Evolutionary conservation across 1,140 invertebrate genomes (phyloP), one percentile per base, ranked within the genome.

Genomic region (Halictus rubicundus): DNA sequence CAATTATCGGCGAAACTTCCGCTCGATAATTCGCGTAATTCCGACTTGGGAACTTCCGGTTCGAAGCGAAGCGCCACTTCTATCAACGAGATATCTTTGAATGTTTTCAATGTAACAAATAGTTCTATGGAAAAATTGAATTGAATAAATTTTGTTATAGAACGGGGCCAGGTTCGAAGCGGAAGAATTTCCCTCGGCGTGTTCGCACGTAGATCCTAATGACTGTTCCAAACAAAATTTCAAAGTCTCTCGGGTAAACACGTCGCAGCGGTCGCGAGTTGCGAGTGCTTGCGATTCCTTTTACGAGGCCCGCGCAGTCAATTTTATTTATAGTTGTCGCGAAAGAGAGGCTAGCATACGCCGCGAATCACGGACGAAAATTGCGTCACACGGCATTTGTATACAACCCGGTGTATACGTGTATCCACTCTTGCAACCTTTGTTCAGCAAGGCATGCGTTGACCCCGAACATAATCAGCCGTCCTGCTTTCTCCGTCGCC

Each of bases 391-490:
- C 12, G 5, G 6, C 68, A 78, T 78, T 78, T 78, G 76, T 78
- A 78, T 78, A 78, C 76, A 78, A 78, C 72, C 46, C 68, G 21
- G 46, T 32, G 21, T 21, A 52, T 9, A 32, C 32, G 32, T 32
- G 14, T 14, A 54, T 16, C 9, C 46, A 37, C 63, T 71, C 37
- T 63, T 64, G 46, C 76, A 78, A 64, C 68, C 68, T 78, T 72
- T 72, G 76, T 78, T 72, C 68, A 12, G 9, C n/a, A 46, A 78
- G 23, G 23, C 68, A 71, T 63, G 19, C 46, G 59, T 70, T 71
- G 76, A 78, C 68, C 76, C 76, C 76, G 60, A 78, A 74, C 46
- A 59, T 49, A 80, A 80, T 80, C 78, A 65, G 7, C 10, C 63
- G 71, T 49, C 71, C 71, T 74, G 78, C 52, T 80, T 74, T 73